Percentiles rank a stretch among this genome's conserved stretches.
These are phyloP conservation scores for Oscheius sp. DNA, from an alignment of 2,888 invertebrate genomes.

Conservation along the genomic window DNA sequence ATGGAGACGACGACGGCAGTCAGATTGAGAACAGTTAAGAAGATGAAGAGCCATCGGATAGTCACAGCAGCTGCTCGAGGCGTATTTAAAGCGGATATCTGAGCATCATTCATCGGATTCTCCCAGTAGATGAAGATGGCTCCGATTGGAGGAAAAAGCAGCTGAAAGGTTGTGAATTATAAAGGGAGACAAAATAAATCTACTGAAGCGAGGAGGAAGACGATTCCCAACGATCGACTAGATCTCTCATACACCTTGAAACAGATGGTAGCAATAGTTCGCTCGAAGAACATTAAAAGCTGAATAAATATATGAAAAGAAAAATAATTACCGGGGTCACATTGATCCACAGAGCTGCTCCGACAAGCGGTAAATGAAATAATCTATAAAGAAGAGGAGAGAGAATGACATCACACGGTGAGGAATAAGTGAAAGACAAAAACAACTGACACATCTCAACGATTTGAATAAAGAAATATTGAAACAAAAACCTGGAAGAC, in stretches of 20 bases:
- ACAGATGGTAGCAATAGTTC: not conserved
- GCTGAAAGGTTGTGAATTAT: no score
- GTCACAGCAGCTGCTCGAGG: not conserved
- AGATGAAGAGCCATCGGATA: not conserved
- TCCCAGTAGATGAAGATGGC: not conserved
- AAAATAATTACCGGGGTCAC: not conserved
- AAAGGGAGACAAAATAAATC: no score
- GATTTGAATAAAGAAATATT: no score
- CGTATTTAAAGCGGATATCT: slow-evolving; percentile 7
- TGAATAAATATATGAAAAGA: not conserved
- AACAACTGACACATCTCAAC: slow-evolving; percentile 11
- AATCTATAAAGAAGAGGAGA: not conserved
- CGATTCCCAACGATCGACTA: not conserved
- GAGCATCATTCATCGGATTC: slow-evolving; percentile 1
- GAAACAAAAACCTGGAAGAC: not conserved
- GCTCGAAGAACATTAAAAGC: slow-evolving; percentile 17
- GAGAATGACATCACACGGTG: slow-evolving; percentile 11
- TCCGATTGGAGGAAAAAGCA: no score
- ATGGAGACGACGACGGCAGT: not conserved
- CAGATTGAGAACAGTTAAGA: not conserved
- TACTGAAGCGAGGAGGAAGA: not conserved
- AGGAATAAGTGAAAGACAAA: not conserved
- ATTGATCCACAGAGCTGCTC: slow-evolving; percentile 16
- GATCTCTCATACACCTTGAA: not conserved
- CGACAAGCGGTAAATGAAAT: not conserved